Evolutionary conservation across 2,888 invertebrate genomes (phyloP).

Genomic region (Mesorhabditis sp.): DNA sequence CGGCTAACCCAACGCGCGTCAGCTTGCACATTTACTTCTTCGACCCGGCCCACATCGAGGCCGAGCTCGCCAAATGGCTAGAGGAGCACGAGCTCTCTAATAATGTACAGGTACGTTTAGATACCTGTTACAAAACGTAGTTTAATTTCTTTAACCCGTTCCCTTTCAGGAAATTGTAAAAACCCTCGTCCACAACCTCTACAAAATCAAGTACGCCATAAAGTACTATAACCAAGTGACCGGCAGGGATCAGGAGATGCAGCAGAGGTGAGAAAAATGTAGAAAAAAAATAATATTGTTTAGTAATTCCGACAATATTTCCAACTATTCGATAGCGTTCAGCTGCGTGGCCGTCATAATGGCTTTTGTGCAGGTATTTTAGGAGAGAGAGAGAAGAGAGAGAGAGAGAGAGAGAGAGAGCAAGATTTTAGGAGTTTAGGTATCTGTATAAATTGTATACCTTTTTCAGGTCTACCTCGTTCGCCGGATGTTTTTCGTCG

Average conservation of each 20-base stretch:
- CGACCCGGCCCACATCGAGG: slow-evolving; percentile 17
- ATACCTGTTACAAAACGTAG: neutral
- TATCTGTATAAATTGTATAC: neutral
- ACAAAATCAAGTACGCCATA: slow-evolving; percentile 33
- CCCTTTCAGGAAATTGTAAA: slow-evolving; percentile 15
- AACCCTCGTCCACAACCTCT: slow-evolving; percentile 26
- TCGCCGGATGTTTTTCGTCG: slow-evolving; percentile 1
- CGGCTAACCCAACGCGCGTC: slow-evolving; percentile 26
- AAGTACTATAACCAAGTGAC: slow-evolving; percentile 31
- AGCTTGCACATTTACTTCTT: slow-evolving; percentile 28
- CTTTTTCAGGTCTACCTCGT: neutral
- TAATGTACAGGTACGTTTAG: neutral
- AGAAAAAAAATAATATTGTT: neutral
- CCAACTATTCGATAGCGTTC: slow-evolving; percentile 25
- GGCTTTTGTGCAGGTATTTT: slow-evolving; percentile 21
- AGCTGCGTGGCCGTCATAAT: slow-evolving; percentile 20
- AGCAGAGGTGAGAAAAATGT: slow-evolving; percentile 12
- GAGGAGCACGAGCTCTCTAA: slow-evolving; percentile 3
- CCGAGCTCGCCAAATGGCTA: neutral
- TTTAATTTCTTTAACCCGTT: neutral
- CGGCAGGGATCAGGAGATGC: neutral
- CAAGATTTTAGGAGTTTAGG: too few relatives aligned
- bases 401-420: slow-evolving; percentile 2
- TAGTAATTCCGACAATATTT: slow-evolving; percentile 24
- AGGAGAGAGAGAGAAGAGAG: too few relatives aligned